Conservation (phyloP, 2,797 vertebrate genomes). For the Myripristis jacobus region DNA sequence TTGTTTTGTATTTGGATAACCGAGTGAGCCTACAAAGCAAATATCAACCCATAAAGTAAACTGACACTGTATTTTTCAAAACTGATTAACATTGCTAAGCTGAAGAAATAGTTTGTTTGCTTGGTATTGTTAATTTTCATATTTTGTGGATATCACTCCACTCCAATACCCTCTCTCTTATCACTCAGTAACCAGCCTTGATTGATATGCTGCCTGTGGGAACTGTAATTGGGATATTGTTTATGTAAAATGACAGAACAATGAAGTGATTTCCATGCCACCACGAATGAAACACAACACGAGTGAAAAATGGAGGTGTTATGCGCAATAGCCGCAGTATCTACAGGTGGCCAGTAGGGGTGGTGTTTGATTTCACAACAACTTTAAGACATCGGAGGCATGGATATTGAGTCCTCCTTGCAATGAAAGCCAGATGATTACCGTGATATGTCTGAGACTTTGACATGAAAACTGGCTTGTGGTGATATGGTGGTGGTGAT, state of each 20-base stretch:
- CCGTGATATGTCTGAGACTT: neutral
- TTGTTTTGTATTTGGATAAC: too few species aligned
- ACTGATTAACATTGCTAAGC: too few species aligned
- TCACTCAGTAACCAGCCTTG: neutral
- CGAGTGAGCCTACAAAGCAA: too few species aligned
- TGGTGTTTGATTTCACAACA: constrained; percentile 62
- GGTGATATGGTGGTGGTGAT: neutral
- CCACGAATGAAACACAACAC: neutral
- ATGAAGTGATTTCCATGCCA: neutral
- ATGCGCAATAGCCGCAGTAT: constrained; percentile 34
- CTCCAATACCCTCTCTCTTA: constrained; percentile 39
- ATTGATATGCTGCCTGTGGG: constrained; percentile 19
- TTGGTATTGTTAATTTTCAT: constrained; percentile 37
- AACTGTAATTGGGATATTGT: constrained; percentile 34
- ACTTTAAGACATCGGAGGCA: constrained; percentile 31
- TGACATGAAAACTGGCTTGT: neutral
- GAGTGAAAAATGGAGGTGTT: constrained; percentile 2
- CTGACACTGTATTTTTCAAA: too few species aligned
- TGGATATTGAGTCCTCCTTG: constrained; percentile 29
- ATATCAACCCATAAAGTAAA: too few species aligned
- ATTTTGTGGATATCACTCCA: constrained; percentile 22
- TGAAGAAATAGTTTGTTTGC: too few species aligned
- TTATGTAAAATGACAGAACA: constrained; percentile 16
- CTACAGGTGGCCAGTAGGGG: constrained; percentile 61
- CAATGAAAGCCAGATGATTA: constrained; percentile 21